A percentile compares a stretch with the other conserved stretches of the same genome.
These are phyloP conservation scores for Hofmannophila pseudospretella DNA, from an alignment of 2,888 invertebrate genomes.

Conservation along the genomic window DNA sequence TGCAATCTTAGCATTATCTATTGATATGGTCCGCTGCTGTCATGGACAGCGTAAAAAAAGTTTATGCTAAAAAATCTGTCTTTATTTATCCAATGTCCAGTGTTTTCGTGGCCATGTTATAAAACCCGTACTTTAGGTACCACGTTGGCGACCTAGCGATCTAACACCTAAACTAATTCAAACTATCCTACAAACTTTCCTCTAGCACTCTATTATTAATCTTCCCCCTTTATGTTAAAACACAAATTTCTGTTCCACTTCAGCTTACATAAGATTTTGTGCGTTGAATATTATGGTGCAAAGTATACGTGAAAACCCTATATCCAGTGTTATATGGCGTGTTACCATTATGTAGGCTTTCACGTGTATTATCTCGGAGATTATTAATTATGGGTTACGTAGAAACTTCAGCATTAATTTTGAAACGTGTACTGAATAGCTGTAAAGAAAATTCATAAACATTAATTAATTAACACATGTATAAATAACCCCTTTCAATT, in stretches of 20 bases:
- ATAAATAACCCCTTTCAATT: no score
- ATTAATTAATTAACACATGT: no score
- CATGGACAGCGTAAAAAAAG: no score
- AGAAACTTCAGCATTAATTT: no score
- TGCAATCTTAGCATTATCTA: no score
- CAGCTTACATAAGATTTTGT: neutral
- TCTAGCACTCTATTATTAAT: slow-evolving; percentile 5
- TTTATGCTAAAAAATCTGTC: no score
- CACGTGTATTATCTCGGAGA: neutral
- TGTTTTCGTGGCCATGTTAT: slow-evolving; percentile 13
- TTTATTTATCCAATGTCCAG: no score
- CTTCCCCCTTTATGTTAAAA: neutral
- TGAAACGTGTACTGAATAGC: no score
- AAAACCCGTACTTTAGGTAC: slow-evolving; percentile 22
- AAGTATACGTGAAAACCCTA: slow-evolving; percentile 17
- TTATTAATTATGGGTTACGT: slow-evolving; percentile 1
- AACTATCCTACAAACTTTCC: slow-evolving; percentile 18
- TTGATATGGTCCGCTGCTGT: no score
- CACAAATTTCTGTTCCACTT: neutral
- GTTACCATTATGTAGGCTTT: neutral
- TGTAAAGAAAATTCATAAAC: no score
- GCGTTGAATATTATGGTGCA: neutral
- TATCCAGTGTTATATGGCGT: slow-evolving; percentile 13
- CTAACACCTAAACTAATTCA: slow-evolving; percentile 31
- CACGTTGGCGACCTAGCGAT: slow-evolving; percentile 38